Percentiles rank a stretch among this genome's conserved stretches.
Conservation (phyloP, 2,888 invertebrate species). For the Lithophane semibrunnea region DNA sequence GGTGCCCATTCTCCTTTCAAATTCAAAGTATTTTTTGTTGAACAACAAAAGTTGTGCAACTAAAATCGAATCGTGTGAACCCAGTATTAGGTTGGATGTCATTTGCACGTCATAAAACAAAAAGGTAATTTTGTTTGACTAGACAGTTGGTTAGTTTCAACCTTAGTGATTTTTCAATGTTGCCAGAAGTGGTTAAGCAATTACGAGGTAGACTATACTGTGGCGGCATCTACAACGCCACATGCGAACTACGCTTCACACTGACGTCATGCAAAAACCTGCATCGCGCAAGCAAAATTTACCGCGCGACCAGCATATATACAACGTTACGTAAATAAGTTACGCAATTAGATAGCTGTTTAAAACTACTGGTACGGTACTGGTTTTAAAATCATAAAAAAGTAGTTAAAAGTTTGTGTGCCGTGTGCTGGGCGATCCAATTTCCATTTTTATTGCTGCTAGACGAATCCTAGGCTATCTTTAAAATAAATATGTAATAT, state of each 20-base stretch:
- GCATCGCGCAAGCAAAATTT: no score
- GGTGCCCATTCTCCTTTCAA: no score
- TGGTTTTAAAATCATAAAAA: not conserved
- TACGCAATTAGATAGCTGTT: not conserved
- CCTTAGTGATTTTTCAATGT: not conserved
- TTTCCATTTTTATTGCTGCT: conserved; percentile 36
- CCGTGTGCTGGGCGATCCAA: not conserved
- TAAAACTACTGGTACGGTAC: not conserved
- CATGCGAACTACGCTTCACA: no score
- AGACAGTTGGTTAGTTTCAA: not conserved
- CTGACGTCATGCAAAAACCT: no score
- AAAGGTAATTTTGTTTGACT: not conserved
- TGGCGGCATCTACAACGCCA: no score
- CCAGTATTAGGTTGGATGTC: not conserved
- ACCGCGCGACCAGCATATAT: no score
- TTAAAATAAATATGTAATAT: conserved; percentile 24
- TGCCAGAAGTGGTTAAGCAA: no score
- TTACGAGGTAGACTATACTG: no score
- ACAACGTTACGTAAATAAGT: no score
- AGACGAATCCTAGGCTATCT: not conserved
- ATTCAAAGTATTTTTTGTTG: not conserved
- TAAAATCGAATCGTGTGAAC: not conserved
- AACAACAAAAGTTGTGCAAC: not conserved
- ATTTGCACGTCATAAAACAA: not conserved
- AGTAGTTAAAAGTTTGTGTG: conserved; percentile 9